Evolutionary conservation across 2,113 vertebrate genomes (phyloP).

Genomic region (Menura novaehollandiae): DNA sequence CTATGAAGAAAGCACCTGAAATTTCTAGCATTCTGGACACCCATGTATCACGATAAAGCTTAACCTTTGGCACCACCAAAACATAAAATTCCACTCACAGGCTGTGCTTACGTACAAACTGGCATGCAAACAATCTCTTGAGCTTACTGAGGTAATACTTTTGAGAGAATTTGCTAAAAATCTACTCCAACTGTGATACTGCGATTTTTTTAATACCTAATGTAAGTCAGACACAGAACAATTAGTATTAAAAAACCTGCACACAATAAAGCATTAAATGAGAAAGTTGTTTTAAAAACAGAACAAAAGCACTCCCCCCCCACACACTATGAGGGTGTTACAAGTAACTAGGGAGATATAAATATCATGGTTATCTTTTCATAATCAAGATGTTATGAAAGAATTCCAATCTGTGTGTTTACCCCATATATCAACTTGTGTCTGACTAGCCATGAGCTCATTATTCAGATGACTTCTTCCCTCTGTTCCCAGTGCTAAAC

Average conservation of each 20-base stretch:
- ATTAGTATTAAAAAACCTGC: neutral
- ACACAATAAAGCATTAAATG: neutral
- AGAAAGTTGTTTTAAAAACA: neutral
- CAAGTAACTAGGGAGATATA: constrained; percentile 18
- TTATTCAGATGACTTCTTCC: constrained; percentile 16
- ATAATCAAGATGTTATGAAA: constrained; percentile 50
- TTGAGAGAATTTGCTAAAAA: neutral
- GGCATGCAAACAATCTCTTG: neutral
- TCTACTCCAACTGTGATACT: neutral
- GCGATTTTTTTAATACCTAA: neutral
- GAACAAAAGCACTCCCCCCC: neutral
- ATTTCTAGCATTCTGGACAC: neutral
- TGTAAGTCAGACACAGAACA: neutral
- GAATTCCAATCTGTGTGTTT: constrained; percentile 40
- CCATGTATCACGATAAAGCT: neutral
- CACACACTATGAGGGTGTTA: neutral
- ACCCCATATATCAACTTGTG: constrained; percentile 5
- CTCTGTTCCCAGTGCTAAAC: constrained; percentile 19
- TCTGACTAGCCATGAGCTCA: constrained; percentile 38
- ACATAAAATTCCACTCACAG: neutral
- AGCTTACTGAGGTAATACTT: neutral
- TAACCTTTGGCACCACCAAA: neutral
- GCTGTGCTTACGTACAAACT: neutral
- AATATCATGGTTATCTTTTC: constrained; percentile 32
- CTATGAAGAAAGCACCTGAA: neutral